These are phyloP conservation scores for Tortricodes alternella DNA, from an alignment of 2,888 invertebrate genomes.

Conservation along the genomic window DNA sequence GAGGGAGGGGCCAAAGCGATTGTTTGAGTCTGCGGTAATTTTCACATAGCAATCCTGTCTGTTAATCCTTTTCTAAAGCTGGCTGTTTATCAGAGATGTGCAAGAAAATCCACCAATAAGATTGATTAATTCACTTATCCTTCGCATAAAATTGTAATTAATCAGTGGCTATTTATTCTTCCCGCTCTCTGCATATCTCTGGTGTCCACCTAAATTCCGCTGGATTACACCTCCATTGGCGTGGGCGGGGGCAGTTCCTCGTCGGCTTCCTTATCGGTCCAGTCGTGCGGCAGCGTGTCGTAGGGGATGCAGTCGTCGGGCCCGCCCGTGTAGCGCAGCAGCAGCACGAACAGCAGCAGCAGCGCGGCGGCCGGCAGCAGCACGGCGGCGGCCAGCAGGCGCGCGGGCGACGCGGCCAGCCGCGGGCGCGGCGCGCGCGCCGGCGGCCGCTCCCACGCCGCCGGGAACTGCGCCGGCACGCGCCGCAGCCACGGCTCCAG, in stretches of 20 bases:
- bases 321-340: constrained; percentile 5
- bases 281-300: not conserved
- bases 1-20: too few relatives aligned
- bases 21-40: too few relatives aligned
- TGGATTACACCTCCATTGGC: not conserved
- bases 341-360: not conserved
- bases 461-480: not conserved
- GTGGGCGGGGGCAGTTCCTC: too few relatives aligned
- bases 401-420: not conserved
- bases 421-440: not conserved
- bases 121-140: too few relatives aligned
- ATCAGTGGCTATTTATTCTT: too few relatives aligned
- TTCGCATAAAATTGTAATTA: too few relatives aligned
- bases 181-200: too few relatives aligned
- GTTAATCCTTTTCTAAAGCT: too few relatives aligned
- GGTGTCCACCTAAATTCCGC: too few relatives aligned
- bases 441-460: not conserved
- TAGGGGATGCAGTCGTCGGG: not conserved
- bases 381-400: constrained; percentile 3
- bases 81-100: too few relatives aligned
- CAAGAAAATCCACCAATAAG: too few relatives aligned
- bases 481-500: constrained; percentile 2
- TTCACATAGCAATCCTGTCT: too few relatives aligned
- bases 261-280: not conserved
- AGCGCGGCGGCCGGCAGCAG: constrained; percentile 4